phyloP scores from a whole-genome alignment of 1,140 invertebrate genomes.

The Venustaconcha ellipsiformis region DNA sequence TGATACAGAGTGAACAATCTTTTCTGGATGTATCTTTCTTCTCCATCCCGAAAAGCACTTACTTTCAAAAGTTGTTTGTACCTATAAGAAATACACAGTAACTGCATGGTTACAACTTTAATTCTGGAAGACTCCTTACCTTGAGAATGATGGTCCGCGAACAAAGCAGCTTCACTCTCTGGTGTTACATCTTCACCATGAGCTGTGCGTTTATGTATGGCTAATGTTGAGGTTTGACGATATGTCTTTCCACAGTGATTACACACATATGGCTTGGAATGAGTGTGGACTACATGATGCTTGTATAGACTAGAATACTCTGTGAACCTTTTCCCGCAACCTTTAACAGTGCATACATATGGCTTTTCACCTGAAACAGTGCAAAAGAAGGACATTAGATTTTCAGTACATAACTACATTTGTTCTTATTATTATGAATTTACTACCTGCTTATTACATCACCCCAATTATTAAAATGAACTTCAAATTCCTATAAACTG shows the following conservation, averaged over 20 bases:
- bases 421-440: too few relatives aligned
- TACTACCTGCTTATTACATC: too few relatives aligned
- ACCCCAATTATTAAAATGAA: too few relatives aligned
- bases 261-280: slow-evolving; percentile 76
- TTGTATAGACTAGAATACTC: slow-evolving; percentile 83
- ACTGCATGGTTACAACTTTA: too few relatives aligned
- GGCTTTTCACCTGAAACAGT: slow-evolving; percentile 68
- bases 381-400: slow-evolving; percentile 7
- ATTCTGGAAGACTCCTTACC: not conserved
- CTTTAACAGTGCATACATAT: slow-evolving; percentile 71
- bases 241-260: slow-evolving; percentile 75
- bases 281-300: slow-evolving; percentile 79
- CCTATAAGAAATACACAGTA: too few relatives aligned
- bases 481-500: too few relatives aligned
- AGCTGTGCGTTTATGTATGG: slow-evolving; percentile 74
- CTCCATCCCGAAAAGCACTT: too few relatives aligned
- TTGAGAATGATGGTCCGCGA: slow-evolving; percentile 14
- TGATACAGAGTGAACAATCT: too few relatives aligned
- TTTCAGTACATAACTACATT: too few relatives aligned
- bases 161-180: slow-evolving; percentile 45
- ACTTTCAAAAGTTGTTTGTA: too few relatives aligned
- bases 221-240: slow-evolving; percentile 75
- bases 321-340: slow-evolving; percentile 79
- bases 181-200: slow-evolving; percentile 61
- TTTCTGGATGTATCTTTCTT: too few relatives aligned